These are phyloP conservation scores for Sebastes cheni DNA, from an alignment of 2,797 vertebrate species.

Conservation along the genomic window DNA sequence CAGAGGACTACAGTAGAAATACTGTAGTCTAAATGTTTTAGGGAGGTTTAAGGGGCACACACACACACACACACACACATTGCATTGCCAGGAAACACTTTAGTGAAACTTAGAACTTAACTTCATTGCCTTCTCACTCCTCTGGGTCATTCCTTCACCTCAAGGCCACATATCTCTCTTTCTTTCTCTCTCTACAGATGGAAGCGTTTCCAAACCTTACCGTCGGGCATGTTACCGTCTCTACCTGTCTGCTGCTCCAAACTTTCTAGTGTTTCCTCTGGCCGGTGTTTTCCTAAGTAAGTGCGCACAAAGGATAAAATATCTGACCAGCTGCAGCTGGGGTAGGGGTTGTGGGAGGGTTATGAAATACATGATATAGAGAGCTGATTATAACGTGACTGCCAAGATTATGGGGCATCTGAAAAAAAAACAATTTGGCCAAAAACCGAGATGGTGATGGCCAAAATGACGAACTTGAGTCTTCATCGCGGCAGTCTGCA, in stretches of 20 bases:
- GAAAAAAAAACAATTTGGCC: background rate
- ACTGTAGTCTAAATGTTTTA: slow-evolving; percentile 32
- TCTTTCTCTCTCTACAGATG: slow-evolving; percentile 23
- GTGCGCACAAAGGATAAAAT: slow-evolving; percentile 47
- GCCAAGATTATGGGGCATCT: background rate
- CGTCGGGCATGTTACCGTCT: slow-evolving; percentile 39
- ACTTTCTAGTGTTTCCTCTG: slow-evolving; percentile 44
- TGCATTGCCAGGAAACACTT: slow-evolving; percentile 63
- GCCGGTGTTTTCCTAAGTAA: slow-evolving; percentile 46
- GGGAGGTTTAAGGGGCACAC: background rate
- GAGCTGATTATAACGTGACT: slow-evolving; percentile 30
- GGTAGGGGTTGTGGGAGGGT: background rate
- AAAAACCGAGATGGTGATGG: too few relatives aligned
- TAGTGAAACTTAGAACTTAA: slow-evolving; percentile 60
- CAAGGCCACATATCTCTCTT: slow-evolving; percentile 37
- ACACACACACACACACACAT: slow-evolving; percentile 22
- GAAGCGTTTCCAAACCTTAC: slow-evolving; percentile 40
- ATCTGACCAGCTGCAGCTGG: slow-evolving; percentile 37
- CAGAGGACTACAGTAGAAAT: slow-evolving; percentile 38
- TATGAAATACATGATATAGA: slow-evolving; percentile 40
- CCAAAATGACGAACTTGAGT: too few relatives aligned
- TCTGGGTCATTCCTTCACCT: slow-evolving; percentile 49
- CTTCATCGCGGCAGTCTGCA: too few relatives aligned
- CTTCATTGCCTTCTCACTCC: slow-evolving; percentile 45
- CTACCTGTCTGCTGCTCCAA: slow-evolving; percentile 50